These are phyloP conservation scores for Hydrotaea cyrtoneurina DNA, from an alignment of 2,888 invertebrate genomes.

Conservation along the genomic window DNA sequence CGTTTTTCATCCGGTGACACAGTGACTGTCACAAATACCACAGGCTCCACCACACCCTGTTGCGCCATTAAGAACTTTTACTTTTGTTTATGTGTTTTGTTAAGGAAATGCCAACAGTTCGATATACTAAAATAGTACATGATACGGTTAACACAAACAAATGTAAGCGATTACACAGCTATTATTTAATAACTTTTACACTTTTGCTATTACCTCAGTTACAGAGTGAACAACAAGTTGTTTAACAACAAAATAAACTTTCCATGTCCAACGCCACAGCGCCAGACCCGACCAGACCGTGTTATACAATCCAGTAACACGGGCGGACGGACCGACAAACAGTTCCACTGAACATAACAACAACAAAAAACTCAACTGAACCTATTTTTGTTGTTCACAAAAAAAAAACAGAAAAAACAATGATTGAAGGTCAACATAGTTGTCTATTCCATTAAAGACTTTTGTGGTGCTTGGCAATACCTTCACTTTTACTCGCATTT, in stretches of 20 bases:
- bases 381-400: not conserved
- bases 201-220: not conserved
- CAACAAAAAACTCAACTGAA: not conserved
- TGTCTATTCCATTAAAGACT: slow-evolving; percentile 7
- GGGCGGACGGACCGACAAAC: not conserved
- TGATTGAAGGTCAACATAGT: not conserved
- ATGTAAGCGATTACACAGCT: not conserved
- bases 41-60: not conserved
- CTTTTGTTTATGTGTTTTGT: not conserved
- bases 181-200: slow-evolving; percentile 28
- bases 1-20: not conserved
- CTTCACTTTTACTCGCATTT: slow-evolving; percentile 18
- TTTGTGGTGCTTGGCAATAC: not conserved
- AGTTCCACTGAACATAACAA: not conserved
- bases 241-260: slow-evolving; percentile 48
- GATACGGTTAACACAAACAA: not conserved
- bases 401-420: not conserved
- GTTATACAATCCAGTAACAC: slow-evolving; percentile 41
- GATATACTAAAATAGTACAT: too few relatives aligned
- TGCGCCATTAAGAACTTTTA: not conserved
- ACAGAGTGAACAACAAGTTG: slow-evolving; percentile 5
- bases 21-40: not conserved
- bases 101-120: too few relatives aligned
- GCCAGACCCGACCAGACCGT: not conserved
- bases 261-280: slow-evolving; percentile 37